Base-by-base conservation (phyloP, 2,888 invertebrate genomes). In the Anorthoa munda region DNA sequence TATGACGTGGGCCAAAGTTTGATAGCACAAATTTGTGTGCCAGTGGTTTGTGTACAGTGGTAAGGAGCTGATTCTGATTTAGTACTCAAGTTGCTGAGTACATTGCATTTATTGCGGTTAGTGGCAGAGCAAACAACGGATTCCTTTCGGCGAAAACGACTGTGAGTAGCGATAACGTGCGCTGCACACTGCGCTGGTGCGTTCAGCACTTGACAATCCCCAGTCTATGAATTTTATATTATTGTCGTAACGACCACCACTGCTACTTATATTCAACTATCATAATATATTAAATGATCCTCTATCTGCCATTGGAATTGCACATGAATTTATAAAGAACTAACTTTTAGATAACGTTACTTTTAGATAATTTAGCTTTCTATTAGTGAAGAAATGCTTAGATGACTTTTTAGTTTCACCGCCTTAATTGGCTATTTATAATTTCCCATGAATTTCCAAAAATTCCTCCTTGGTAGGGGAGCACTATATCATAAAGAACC, bases 81-180 rank as follows among this genome's bases (percentile, higher is more conserved):
- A 26, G 39, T 23, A 18, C 18, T 31, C 11, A 15, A n/a, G n/a
- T 31, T n/a, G 17, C 31, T 18, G 7, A 23, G 31, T 55, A 31
- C 45, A 11, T 48, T 18, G 18, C 5, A 46, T 26, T 39, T 45
- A 68, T 69, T 45, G 31, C 23, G 58, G 56, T 58, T 45, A 64
- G 58, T 72, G 56, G 39, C 55, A 21, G 72, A 50, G 45, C 61
- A 46, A 39, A 50, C 61, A 61, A 45, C n/a, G 26, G 51, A 51
- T 72, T 69, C 13, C 59, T 26, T 60, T 18, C 53, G 45, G 45
- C 18, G 73, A 64, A 51, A 73, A 59, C 15, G 15, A 58, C 15
- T 50, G n/a, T 63, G 45, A 73, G 56, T 12, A 58, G 23, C 46
- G 64, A 74, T 39, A 53, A 53, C 31, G n/a, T 23, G 72, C 15